A percentile compares a stretch with the other conserved stretches of the same genome.
These are phyloP conservation scores for Tupaia tana DNA, from an alignment of 2,113 vertebrate genomes.

Conservation along the genomic window DNA sequence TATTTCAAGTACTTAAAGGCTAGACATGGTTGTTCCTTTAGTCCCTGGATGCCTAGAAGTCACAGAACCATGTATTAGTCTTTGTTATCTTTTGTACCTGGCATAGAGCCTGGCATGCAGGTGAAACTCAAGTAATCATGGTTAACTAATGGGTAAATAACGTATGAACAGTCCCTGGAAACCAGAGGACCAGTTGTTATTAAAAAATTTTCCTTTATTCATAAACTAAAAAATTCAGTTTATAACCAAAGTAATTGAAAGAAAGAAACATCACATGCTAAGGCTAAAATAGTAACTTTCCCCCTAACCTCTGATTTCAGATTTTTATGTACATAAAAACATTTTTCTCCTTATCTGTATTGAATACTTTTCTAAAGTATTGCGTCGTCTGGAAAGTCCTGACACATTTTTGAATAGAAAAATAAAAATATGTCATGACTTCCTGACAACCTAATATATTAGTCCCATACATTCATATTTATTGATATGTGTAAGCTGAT, in stretches of 20 bases:
- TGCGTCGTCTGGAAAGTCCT: too few species aligned
- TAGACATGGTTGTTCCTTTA: neutral
- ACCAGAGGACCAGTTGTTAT: neutral
- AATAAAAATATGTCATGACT: too few species aligned
- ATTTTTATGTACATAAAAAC: neutral
- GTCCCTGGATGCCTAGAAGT: neutral
- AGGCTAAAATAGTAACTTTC: neutral
- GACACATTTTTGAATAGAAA: too few species aligned
- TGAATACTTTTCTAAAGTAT: neutral
- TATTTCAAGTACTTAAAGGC: neutral
- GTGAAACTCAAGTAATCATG: neutral
- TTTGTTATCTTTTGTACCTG: neutral
- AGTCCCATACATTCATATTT: neutral
- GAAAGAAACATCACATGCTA: neutral
- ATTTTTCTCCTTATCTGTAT: neutral
- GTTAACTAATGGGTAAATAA: conserved; percentile 15
- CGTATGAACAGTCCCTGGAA: neutral
- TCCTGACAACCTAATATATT: neutral
- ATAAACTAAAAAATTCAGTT: neutral
- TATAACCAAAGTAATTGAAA: neutral
- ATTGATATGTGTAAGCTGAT: neutral
- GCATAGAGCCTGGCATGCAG: neutral
- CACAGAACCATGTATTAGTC: neutral
- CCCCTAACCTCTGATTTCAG: neutral
- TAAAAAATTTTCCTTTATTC: neutral